Percentiles rank a stretch among this genome's conserved stretches.
phyloP scores from a whole-genome alignment of 2,797 vertebrate species.

The Xiphorhynchus erythropygius region DNA sequence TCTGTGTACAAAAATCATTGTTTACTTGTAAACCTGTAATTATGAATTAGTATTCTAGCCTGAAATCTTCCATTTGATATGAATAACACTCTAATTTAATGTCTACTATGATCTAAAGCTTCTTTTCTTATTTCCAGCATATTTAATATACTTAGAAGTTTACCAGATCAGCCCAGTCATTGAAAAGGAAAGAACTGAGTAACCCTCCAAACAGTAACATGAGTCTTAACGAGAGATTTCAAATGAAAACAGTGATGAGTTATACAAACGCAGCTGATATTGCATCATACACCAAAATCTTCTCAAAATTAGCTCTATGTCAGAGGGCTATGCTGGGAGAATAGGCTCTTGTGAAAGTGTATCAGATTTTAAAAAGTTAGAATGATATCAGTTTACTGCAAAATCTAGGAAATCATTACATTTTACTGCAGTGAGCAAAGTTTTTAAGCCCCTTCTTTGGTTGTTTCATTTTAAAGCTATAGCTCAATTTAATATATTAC shows the following conservation, averaged over 20 bases:
- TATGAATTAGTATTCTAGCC: not conserved
- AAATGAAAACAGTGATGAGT: constrained; percentile 86
- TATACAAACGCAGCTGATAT: constrained; percentile 90
- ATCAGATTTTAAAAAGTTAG: constrained; percentile 68
- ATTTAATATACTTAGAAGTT: not conserved
- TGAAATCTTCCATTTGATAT: not conserved
- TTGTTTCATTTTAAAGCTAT: constrained; percentile 21
- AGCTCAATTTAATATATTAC: constrained; percentile 13
- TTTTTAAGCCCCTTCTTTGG: not conserved
- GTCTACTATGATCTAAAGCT: not conserved
- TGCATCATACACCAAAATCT: constrained; percentile 89
- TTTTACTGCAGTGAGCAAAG: constrained; percentile 51
- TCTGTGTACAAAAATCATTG: not conserved
- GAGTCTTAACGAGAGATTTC: constrained; percentile 86
- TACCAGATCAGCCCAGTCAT: constrained; percentile 41
- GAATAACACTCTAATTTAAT: not conserved
- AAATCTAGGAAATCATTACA: constrained; percentile 55
- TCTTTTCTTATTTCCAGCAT: not conserved
- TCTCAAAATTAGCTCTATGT: constrained; percentile 90
- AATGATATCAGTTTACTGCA: constrained; percentile 68
- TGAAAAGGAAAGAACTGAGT: constrained; percentile 47
- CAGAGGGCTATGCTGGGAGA: constrained; percentile 77
- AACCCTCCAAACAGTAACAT: constrained; percentile 79
- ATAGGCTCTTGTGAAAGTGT: constrained; percentile 54
- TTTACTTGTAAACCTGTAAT: not conserved